Evolutionary conservation across 1,140 invertebrate species (phyloP).

Genomic region (Melanaphis sacchari): DNA sequence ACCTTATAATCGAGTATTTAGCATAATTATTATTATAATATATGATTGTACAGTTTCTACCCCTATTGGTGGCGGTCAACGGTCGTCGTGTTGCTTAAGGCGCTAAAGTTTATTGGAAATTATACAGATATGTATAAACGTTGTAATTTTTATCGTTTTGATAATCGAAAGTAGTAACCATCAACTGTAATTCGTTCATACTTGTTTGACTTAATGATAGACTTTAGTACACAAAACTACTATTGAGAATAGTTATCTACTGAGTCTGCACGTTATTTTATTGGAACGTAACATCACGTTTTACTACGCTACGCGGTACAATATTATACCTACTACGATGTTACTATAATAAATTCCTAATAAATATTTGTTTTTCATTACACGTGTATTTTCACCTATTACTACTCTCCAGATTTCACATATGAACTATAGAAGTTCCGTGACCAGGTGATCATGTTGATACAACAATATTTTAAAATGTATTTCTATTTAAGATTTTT

Average conservation of each 20-base stretch:
- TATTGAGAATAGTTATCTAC: neutral
- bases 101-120: neutral
- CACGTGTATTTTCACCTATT: neutral
- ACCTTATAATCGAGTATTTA: neutral
- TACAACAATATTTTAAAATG: neutral
- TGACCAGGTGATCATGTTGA: neutral
- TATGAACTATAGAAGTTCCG: neutral
- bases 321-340: neutral
- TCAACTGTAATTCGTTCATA: slow-evolving; percentile 14
- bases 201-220: neutral
- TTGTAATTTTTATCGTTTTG: slow-evolving; percentile 15
- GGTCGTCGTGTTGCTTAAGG: neutral
- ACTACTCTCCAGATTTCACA: neutral
- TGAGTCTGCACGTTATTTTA: neutral
- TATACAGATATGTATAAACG: neutral
- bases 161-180: neutral
- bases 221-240: neutral
- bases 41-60: slow-evolving; percentile 7
- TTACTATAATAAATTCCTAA: neutral
- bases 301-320: neutral
- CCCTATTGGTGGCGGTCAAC: neutral
- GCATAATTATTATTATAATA: neutral
- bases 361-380: neutral
- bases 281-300: neutral
- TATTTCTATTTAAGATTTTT: neutral